Conservation (phyloP, 53 echinoderm and acorn worm species). For the Stichopus horrens region DNA sequence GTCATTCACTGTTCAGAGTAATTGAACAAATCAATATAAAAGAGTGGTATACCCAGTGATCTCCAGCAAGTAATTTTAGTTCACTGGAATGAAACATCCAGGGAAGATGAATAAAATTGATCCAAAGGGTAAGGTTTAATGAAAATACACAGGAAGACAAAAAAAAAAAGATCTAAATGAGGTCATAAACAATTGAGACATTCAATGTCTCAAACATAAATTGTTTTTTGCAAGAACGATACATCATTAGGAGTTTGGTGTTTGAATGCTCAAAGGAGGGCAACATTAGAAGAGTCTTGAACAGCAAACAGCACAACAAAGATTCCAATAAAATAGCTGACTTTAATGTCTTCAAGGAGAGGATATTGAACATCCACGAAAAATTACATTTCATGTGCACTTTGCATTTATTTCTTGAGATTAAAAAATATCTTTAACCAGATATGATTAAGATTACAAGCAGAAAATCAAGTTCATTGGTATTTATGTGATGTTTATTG, state of each 20-base stretch:
- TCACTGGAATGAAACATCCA: neutral
- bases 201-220: neutral
- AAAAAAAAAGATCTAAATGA: neutral
- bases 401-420: too few relatives aligned
- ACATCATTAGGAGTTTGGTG: neutral
- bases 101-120: conserved; percentile 35
- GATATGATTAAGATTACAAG: too few relatives aligned
- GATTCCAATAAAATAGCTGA: too few relatives aligned
- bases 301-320: too few relatives aligned
- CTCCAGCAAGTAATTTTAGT: conserved; percentile 23
- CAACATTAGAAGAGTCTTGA: too few relatives aligned
- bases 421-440: too few relatives aligned
- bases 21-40: conserved; percentile 31
- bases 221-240: neutral
- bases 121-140: neutral
- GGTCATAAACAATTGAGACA: neutral
- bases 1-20: conserved; percentile 6
- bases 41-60: conserved; percentile 2
- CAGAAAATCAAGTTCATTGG: too few relatives aligned
- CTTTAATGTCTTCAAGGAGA: too few relatives aligned
- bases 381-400: too few relatives aligned
- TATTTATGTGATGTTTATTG: too few relatives aligned
- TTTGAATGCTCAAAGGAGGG: too few relatives aligned
- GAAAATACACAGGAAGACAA: neutral
- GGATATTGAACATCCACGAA: too few relatives aligned